Base-by-base conservation (phyloP, 2,113 vertebrate genomes). In the Thermophis baileyi region DNA sequence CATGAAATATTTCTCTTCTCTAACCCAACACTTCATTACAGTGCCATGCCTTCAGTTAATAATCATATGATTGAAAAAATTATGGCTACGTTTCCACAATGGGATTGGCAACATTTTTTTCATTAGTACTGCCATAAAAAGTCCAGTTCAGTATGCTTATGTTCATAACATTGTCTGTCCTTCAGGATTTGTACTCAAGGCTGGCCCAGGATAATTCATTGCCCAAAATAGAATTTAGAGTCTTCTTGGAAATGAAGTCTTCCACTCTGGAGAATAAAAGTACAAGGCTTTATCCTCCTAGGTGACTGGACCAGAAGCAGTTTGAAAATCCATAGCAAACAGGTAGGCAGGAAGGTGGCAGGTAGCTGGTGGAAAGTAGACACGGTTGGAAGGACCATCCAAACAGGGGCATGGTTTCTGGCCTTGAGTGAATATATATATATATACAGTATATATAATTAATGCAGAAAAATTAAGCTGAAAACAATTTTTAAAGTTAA, bases 1-100 rank as follows among this genome's bases (percentile, higher is more conserved):
- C 86, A 97, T 74, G 91, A 93, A 92, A 96, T 94, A 95, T 89
- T 96, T 44, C 96, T 95, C 89, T 95, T 87, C 30, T 95, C 92
- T 94, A 94, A 94, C 92, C 91, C 96, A 93, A 96, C 49, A 55
- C 95, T 96, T 93, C 91, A 87, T 92, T 95, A 92, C 91, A 40
- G 63, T 85, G 94, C 49, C 95, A 93, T 96, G 95, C 94, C 95
- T 90, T 69, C 93, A 4, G 93, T 95, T 94, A 94, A 95, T 94
- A 94, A 87, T 25, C 0, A 91, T 81, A 81, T 94, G 95, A 55
- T 93, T 95, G 95, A 92, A 74, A 12, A 54, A 93, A 93, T 27
- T 44, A 93, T 51, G 89, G 6, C 85, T 92, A 53, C 47, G 91
- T 12, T 90, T 87, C 92, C 94, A 93, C 91, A 90, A 27, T 87